phyloP scores from a whole-genome alignment of 1,140 invertebrate genomes.

The Scaptomyza montana region DNA sequence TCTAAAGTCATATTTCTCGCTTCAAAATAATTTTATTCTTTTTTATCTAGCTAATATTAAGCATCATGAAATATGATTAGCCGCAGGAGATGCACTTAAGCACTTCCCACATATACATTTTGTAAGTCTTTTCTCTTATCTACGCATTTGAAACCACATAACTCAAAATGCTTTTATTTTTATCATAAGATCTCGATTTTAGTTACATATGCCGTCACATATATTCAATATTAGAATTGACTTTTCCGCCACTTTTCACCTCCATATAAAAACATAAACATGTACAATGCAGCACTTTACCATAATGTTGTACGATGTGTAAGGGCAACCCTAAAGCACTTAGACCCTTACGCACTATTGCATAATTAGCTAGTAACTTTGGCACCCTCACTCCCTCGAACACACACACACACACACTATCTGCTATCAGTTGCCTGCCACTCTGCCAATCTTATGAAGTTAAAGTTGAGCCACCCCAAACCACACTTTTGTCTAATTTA shows the following conservation, averaged over 20 bases:
- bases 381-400: slow-evolving; percentile 3
- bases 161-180: neutral
- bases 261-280: neutral
- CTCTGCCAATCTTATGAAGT: slow-evolving; percentile 32
- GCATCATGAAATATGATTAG: neutral
- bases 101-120: neutral
- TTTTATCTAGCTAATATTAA: too few relatives aligned
- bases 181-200: slow-evolving; percentile 18
- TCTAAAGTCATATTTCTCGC: too few relatives aligned
- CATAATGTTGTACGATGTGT: neutral
- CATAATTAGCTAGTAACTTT: slow-evolving; percentile 65
- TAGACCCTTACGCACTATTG: slow-evolving; percentile 54
- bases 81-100: neutral
- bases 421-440: slow-evolving; percentile 40
- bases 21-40: too few relatives aligned
- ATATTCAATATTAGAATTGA: slow-evolving; percentile 29
- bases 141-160: neutral
- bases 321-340: slow-evolving; percentile 23
- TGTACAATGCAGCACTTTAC: slow-evolving; percentile 13
- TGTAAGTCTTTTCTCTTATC: neutral
- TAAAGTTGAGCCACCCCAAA: slow-evolving; percentile 50
- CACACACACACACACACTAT: neutral
- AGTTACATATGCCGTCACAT: slow-evolving; percentile 2
- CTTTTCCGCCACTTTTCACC: slow-evolving; percentile 24
- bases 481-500: slow-evolving; percentile 77